Evolutionary conservation across 2,888 invertebrate genomes (phyloP), one percentile per base, ranked within the genome.

Genomic region (Ichneumon xanthorius): DNA sequence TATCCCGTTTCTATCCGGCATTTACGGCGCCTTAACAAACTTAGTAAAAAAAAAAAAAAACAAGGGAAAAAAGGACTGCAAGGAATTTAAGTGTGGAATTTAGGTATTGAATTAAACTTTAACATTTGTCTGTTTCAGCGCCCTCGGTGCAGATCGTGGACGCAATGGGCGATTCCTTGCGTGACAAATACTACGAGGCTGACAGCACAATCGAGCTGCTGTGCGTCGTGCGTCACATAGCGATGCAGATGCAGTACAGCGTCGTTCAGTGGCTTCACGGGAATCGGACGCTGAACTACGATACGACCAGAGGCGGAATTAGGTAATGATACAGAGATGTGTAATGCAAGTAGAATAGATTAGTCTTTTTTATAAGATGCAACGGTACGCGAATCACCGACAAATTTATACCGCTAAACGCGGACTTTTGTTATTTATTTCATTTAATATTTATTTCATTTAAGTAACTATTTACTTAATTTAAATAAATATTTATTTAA

Each of bases 71-170:
- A n/a, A n/a, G n/a, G 11, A 19, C 4, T 5, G 2, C 53, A 19
- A 53, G 6, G 19, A 19, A n/a, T 53, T n/a, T 53, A 2, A 0
- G 19, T 53, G 4, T 33, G 0, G 6, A 33, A n/a, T n/a, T n/a
- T n/a, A n/a, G n/a, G 37, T 45, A 30, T 37, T 33, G 14, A 19
- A 37, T 19, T 71, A n/a, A 45, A 45, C 11, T 72, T 77, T 78
- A 6, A 71, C 33, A 9, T 78, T 76, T 48, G 37, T 81, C 45
- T 88, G 86, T 92, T 90, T 1, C 94, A 96, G 96, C 96, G 19
- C 96, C 96, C 19, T 96, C 96, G 94, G 96, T 96, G 19, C 95
- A 95, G 94, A 96, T 96, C 88, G 95, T 96, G 9, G 96, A 96
- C 90, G 96, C 96, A 87, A 95, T 96, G 68, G 96, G 96, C 0